A percentile compares a stretch with the other conserved stretches of the same genome.
Conservation (phyloP, 2,113 vertebrate genomes). For the Monarcha castaneiventris region DNA sequence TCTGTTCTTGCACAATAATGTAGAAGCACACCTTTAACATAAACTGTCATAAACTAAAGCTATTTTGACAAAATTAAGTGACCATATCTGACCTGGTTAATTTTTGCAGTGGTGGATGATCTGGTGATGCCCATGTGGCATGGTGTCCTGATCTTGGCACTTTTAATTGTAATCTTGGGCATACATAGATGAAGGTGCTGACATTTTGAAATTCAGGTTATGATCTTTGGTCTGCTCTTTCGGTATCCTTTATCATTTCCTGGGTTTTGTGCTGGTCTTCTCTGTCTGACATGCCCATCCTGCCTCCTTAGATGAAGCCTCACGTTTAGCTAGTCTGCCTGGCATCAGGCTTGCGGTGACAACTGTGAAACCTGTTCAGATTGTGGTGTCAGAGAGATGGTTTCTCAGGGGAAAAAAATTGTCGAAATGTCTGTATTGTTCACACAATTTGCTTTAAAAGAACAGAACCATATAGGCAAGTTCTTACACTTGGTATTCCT, state of each 20-base stretch:
- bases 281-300: background rate
- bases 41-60: background rate
- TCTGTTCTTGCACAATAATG: background rate
- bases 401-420: background rate
- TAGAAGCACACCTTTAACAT: background rate
- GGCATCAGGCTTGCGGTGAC: background rate
- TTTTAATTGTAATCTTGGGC: background rate
- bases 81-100: background rate
- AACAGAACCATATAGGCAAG: background rate
- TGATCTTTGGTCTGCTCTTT: background rate
- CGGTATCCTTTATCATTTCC: background rate
- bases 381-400: background rate
- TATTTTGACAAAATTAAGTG: background rate
- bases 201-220: background rate
- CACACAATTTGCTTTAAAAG: background rate
- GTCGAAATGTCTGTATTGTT: background rate
- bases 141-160: background rate
- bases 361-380: background rate
- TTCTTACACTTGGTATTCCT: background rate
- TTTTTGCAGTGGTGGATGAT: background rate
- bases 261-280: background rate
- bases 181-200: background rate
- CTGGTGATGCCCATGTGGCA: background rate
- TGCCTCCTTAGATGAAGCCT: background rate
- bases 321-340: background rate